phyloP scores from a whole-genome alignment of 2,797 vertebrate species.

The Rhynchonycteris naso region DNA sequence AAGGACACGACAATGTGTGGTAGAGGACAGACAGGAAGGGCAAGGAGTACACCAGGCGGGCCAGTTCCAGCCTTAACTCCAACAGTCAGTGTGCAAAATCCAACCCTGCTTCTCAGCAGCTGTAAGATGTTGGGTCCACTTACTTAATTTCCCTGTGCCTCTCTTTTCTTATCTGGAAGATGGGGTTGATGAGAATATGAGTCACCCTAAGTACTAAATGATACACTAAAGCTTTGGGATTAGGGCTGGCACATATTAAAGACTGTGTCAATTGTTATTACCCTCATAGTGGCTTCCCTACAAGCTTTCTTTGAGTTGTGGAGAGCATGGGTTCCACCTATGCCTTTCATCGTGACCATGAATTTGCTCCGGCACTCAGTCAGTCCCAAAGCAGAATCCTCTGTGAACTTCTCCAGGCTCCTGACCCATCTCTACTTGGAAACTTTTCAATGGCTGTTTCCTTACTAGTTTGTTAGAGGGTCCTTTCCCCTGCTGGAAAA shows the following conservation, averaged over 20 bases:
- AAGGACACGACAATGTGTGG: rapidly evolving
- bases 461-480: not conserved
- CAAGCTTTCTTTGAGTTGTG: not conserved
- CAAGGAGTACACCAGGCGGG: no score
- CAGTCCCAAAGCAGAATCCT: not conserved
- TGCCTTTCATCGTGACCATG: not conserved
- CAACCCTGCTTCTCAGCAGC: not conserved
- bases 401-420: not conserved
- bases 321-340: not conserved
- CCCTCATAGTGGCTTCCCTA: not conserved
- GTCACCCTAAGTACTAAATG: not conserved
- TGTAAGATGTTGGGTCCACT: not conserved
- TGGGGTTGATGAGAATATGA: not conserved
- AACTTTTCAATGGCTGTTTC: not conserved
- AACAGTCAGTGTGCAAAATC: not conserved
- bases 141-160: not conserved
- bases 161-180: constrained; percentile 3
- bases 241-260: not conserved
- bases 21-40: not conserved
- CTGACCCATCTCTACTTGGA: not conserved
- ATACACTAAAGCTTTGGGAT: not conserved
- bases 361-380: not conserved
- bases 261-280: no score
- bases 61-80: not conserved
- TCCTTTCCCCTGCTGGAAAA: not conserved